Percentiles rank a stretch among this genome's conserved stretches.
phyloP scores from a whole-genome alignment of 2,797 vertebrate genomes.

The Acestrorhynchus altus region DNA sequence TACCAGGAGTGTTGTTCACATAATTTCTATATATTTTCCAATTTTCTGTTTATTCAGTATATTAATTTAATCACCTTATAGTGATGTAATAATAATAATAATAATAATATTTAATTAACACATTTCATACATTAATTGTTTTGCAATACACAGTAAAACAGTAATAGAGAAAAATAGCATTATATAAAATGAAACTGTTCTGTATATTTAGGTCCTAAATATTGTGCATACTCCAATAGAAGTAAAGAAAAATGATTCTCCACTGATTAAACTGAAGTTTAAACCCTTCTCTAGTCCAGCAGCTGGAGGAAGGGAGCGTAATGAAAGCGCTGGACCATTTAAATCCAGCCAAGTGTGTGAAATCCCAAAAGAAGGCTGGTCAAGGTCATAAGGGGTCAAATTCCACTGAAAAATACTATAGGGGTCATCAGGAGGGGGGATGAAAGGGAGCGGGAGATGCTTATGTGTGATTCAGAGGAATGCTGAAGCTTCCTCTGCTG shows the following conservation, averaged over 20 bases:
- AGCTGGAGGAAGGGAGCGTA: conserved; percentile 52
- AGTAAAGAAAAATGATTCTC: background rate
- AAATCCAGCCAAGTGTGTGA: conserved; percentile 79
- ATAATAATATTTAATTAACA: no score
- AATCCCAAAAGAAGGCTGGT: conserved; percentile 74
- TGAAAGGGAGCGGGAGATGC: conserved; percentile 46
- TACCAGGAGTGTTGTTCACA: conserved; percentile 1
- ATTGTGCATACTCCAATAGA: background rate
- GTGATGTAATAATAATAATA: no score
- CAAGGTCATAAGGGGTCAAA: conserved; percentile 80
- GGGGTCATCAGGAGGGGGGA: conserved; percentile 4
- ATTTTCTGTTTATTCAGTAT: no score
- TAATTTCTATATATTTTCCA: no score
- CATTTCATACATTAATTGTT: no score
- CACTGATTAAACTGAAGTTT: conserved; percentile 28
- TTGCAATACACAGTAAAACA: no score
- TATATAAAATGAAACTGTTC: no score
- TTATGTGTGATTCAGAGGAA: conserved; percentile 61
- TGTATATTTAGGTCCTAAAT: no score
- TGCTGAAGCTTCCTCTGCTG: conserved; percentile 52
- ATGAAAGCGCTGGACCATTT: conserved; percentile 75
- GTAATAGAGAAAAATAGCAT: no score
- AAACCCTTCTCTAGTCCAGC: conserved; percentile 48
- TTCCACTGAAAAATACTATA: conserved; percentile 73
- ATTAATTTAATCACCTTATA: no score